These are phyloP conservation scores for Chloroclystis v-ata DNA, from an alignment of 2,888 invertebrate genomes.

Conservation along the genomic window DNA sequence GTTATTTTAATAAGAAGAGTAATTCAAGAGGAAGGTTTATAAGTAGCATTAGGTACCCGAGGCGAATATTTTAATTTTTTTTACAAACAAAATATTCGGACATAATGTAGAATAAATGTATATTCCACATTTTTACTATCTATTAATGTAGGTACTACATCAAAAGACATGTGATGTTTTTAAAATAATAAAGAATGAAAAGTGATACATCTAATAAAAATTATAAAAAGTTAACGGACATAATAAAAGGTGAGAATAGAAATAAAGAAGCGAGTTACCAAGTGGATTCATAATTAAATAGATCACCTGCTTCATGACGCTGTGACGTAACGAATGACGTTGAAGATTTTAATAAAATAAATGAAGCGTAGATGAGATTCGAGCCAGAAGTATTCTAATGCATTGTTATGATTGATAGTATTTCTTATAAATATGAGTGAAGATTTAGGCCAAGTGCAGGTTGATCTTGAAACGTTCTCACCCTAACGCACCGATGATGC, in stretches of 20 bases:
- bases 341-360: constrained; percentile 41
- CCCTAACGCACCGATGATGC: constrained; percentile 54
- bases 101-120: no score
- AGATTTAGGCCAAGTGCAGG: constrained; percentile 65
- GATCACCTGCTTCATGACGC: constrained; percentile 39
- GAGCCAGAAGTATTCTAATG: constrained; percentile 42
- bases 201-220: background rate
- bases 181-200: background rate
- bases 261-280: constrained; percentile 1
- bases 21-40: no score
- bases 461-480: constrained; percentile 62
- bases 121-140: no score
- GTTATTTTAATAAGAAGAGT: no score
- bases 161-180: no score
- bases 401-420: constrained; percentile 63
- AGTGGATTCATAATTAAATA: constrained; percentile 9
- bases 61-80: no score
- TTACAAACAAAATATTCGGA: no score
- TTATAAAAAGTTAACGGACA: constrained; percentile 16
- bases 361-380: constrained; percentile 31
- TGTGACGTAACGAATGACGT: constrained; percentile 38
- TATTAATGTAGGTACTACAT: no score
- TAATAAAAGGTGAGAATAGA: constrained; percentile 18
- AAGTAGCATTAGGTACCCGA: no score
- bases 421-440: constrained; percentile 60